phyloP scores from a whole-genome alignment of 2,888 invertebrate species.

The Cheilosia soror region DNA sequence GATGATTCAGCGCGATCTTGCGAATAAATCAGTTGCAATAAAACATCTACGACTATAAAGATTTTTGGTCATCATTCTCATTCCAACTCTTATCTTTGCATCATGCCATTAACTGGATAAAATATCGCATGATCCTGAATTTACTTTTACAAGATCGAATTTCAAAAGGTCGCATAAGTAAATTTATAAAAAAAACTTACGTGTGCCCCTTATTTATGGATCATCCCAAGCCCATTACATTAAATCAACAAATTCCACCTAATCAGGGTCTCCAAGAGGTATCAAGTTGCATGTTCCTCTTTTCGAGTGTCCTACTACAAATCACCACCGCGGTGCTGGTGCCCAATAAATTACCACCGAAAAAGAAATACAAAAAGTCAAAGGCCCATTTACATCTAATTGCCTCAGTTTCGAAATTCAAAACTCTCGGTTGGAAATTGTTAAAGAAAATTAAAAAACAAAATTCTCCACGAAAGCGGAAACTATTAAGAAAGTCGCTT shows the following conservation, averaged over 20 bases:
- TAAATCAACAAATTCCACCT: constrained; percentile 57
- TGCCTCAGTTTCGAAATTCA: constrained; percentile 38
- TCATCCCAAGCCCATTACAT: constrained; percentile 40
- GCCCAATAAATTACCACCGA: constrained; percentile 50
- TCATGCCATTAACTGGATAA: no score
- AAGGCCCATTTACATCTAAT: constrained; percentile 56
- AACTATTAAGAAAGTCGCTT: constrained; percentile 57
- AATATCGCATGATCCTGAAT: no score
- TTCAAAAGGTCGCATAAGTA: no score
- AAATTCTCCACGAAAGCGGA: constrained; percentile 36
- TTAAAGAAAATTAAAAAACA: background rate
- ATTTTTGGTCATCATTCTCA: no score
- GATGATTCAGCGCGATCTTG: no score
- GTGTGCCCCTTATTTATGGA: no score
- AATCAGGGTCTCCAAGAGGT: constrained; percentile 31
- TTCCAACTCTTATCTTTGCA: no score
- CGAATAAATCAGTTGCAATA: no score
- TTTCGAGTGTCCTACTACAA: constrained; percentile 36
- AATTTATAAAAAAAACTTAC: no score
- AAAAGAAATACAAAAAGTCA: background rate
- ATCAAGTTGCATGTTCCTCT: constrained; percentile 56
- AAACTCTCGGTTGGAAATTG: constrained; percentile 8
- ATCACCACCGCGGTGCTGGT: constrained; percentile 43
- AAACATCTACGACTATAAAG: no score
- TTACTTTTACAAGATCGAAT: no score